Conservation (phyloP, 2,888 invertebrate species). For the Limenitis camilla region DNA sequence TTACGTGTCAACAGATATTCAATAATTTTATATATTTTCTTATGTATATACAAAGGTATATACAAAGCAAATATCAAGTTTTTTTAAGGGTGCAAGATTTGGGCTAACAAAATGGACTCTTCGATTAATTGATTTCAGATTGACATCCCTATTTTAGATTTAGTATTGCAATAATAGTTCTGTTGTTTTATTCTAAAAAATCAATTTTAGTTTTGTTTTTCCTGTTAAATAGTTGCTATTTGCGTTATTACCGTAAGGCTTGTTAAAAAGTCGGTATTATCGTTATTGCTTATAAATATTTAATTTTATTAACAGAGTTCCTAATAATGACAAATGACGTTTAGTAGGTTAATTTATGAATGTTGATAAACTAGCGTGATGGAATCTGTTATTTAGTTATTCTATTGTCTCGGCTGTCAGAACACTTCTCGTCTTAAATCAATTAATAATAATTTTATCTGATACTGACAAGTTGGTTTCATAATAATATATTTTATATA, state of each 20-base stretch:
- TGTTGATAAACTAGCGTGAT: constrained; percentile 21
- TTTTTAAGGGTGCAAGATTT: too few relatives aligned
- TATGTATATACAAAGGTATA: too few relatives aligned
- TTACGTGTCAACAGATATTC: too few relatives aligned
- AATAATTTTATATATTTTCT: too few relatives aligned
- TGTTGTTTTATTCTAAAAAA: too few relatives aligned
- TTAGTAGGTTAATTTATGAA: constrained; percentile 22
- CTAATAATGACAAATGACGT: constrained; percentile 15
- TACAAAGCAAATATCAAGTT: too few relatives aligned
- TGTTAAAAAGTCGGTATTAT: neutral
- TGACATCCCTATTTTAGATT: too few relatives aligned
- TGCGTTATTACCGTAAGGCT: constrained; percentile 1
- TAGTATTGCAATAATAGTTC: too few relatives aligned
- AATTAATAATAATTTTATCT: constrained; percentile 14
- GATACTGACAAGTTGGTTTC: constrained; percentile 12
- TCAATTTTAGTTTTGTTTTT: too few relatives aligned
- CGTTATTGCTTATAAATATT: neutral
- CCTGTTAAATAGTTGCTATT: too few relatives aligned
- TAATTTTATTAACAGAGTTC: constrained; percentile 11
- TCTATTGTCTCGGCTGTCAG: constrained; percentile 23
- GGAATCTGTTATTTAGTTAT: constrained; percentile 21
- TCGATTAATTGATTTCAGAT: too few relatives aligned
- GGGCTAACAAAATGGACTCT: too few relatives aligned
- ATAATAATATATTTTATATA: neutral
- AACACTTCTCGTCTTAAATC: constrained; percentile 17